Base-by-base conservation (phyloP, 2,888 invertebrate genomes). In the Drosophila fulvimacula region DNA sequence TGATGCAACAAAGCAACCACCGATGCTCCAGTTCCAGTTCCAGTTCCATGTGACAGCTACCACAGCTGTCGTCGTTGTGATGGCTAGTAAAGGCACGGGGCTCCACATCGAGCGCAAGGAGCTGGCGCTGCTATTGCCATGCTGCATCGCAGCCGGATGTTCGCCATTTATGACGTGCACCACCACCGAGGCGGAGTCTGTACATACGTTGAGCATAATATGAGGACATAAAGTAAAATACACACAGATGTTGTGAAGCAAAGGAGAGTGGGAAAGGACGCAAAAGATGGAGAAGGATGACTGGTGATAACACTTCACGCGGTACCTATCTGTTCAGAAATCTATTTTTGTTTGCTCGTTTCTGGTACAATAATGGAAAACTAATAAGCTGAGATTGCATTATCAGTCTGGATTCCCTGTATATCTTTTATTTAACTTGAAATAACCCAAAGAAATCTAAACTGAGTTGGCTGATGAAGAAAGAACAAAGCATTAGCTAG, bases 101-200 rank as follows among this genome's bases (percentile, higher is more conserved):
- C 75, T 73, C 73, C 73, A 73, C 3, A 57, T 68, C 38, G 69
- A 70, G 53, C 72, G 81, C 58, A 89, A 79, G 66, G 82, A 83
- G 88, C 89, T 91, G 74, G 92, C 92, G 79, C 91, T 92, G 84
- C 92, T 92, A 81, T 92, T 92, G 76, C 92, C 93, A 80, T 93
- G 93, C 83, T 95, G 95, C 95, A 95, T 95, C 53, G 95, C 95
- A 10, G 95, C 95, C 75, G 95, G 95, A 79, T 95, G 93, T 93
- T 94, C 95, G 88, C 96, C 96, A 91, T 96, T 96, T 87, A 96
- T 94, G 84, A 96, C 96, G 93, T 96, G 96, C 69, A 96, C 96
- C 88, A 96, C 95, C 84, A 97, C 96, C 82, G 96, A 96, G 68
- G 96, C 96, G 61, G 96, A 95, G 92, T 96, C 96, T 93, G 95